These are phyloP conservation scores for Meiosimyza decipiens DNA, from an alignment of 2,888 invertebrate genomes.

Conservation along the genomic window DNA sequence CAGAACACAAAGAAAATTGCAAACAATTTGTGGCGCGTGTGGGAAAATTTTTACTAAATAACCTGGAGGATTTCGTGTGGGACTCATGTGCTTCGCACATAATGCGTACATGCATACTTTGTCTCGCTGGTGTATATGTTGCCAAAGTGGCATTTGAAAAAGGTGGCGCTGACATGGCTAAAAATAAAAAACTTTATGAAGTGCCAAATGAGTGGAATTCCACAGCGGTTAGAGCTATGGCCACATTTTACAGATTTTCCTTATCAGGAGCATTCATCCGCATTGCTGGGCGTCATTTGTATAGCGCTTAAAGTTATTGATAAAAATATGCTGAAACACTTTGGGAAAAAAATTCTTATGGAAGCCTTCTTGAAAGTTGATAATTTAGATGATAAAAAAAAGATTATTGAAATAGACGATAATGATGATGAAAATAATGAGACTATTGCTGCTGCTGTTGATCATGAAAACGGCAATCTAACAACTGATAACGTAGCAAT, in stretches of 20 bases:
- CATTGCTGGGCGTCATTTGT: slow-evolving; percentile 73
- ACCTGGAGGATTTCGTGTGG: slow-evolving; percentile 85
- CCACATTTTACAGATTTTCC: slow-evolving; percentile 83
- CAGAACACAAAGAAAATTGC: slow-evolving; percentile 71
- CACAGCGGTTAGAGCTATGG: slow-evolving; percentile 75
- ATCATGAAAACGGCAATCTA: slow-evolving; percentile 2
- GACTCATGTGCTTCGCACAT: slow-evolving; percentile 83
- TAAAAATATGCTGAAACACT: slow-evolving; percentile 71
- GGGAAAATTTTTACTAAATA: slow-evolving; percentile 82
- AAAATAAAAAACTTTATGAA: slow-evolving; percentile 57
- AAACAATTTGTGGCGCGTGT: slow-evolving; percentile 76
- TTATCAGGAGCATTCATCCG: slow-evolving; percentile 77
- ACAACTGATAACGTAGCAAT: slow-evolving; percentile 20
- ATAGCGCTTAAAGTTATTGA: slow-evolving; percentile 72
- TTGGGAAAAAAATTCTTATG: slow-evolving; percentile 74
- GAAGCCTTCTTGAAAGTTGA: slow-evolving; percentile 61
- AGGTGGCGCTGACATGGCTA: slow-evolving; percentile 57
- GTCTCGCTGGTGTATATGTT: slow-evolving; percentile 75
- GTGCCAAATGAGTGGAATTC: slow-evolving; percentile 75
- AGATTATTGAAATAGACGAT: slow-evolving; percentile 53
- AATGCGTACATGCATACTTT: slow-evolving; percentile 77
- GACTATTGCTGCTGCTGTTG: slow-evolving; percentile 36
- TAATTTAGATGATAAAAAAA: slow-evolving; percentile 45
- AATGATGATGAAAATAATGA: slow-evolving; percentile 44
- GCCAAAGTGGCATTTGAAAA: slow-evolving; percentile 68